phyloP scores from a whole-genome alignment of 2,888 invertebrate genomes.

The Embidobia sp. region DNA sequence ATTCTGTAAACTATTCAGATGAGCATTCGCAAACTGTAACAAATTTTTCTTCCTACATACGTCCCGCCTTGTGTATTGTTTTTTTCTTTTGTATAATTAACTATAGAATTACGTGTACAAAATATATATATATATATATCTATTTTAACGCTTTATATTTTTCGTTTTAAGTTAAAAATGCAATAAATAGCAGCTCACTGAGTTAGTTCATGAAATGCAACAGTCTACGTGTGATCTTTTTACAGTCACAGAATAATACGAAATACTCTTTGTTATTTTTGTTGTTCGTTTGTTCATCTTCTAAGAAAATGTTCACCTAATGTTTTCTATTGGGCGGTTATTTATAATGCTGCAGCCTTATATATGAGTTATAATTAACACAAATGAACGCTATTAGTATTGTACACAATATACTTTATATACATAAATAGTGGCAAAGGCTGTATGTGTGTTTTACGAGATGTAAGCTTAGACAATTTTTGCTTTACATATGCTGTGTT shows the following conservation, averaged over 20 bases:
- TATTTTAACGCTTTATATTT: conserved; percentile 37
- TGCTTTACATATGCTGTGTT: conserved; percentile 59
- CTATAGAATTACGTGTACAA: conserved; percentile 48
- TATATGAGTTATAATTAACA: conserved; percentile 60
- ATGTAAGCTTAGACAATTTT: conserved; percentile 73
- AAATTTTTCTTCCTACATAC: neutral
- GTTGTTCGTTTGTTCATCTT: conserved; percentile 11
- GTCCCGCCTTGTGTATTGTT: conserved; percentile 2
- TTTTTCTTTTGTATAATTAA: conserved; percentile 14
- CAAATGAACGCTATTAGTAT: conserved; percentile 51
- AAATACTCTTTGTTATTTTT: conserved; percentile 22
- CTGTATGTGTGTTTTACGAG: conserved; percentile 71
- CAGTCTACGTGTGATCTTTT: conserved; percentile 40
- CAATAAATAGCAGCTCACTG: conserved; percentile 43
- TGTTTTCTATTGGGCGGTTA: conserved; percentile 68
- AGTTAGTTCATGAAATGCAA: conserved; percentile 57
- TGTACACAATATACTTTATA: conserved; percentile 69
- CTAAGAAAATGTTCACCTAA: conserved; percentile 56
- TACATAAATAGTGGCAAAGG: conserved; percentile 73
- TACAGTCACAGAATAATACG: conserved; percentile 29
- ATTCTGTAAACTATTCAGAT: conserved; percentile 49
- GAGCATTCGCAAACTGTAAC: conserved; percentile 23
- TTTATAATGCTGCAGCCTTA: conserved; percentile 70
- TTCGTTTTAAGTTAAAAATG: conserved; percentile 43
- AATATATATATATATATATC: conserved; percentile 42